Evolutionary conservation across 2,113 vertebrate species (phyloP), one percentile per base, ranked within the genome.

Genomic region (Prinia subflava): DNA sequence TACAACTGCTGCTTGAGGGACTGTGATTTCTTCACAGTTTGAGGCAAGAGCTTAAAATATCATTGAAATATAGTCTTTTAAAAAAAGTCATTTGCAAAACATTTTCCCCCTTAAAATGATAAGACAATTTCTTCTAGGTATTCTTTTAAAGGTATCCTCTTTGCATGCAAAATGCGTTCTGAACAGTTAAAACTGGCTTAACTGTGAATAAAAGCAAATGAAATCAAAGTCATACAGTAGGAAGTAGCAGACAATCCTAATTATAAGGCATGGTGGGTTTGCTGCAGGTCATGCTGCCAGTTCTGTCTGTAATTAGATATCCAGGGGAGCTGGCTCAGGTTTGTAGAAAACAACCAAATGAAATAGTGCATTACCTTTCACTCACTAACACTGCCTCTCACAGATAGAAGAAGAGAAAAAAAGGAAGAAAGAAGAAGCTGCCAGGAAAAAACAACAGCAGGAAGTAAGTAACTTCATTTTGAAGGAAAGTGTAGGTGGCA

Each of bases 391-490:
- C 35, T 92, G 65, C 53, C 35, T 92, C 81, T 96, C 69, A 78
- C 69, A 99, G 99, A 90, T 97, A 83, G 99, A 99, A 93, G 99
- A 99, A 37, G 99, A 99, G 94, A 99, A 98, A 96, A 98, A 94
- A 73, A 98, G 33, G 90, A 99, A 99, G 96, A 99, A 99, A 90
- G 98, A 99, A 41, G 99, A 99, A 69, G 98, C 98, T 8, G 98
- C 99, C 49, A 98, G 90, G 91, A 99, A 97, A 92, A 99, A 98
- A 93, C 98, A 98, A 57, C 98, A 99, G 44, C 99, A 99, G 80
- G 99, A 99, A 97, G 99, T 99, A 89, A 91, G 83, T 87, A 77
- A 83, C 56, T n/a, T 76, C 39, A 3, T 80, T 80, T 85, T 83
- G 55, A 95, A 87, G 76, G 37, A 60, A 85, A 77, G 24, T 47